Conservation (phyloP, 2,888 invertebrate species). For the Ptychoptera albimana region DNA sequence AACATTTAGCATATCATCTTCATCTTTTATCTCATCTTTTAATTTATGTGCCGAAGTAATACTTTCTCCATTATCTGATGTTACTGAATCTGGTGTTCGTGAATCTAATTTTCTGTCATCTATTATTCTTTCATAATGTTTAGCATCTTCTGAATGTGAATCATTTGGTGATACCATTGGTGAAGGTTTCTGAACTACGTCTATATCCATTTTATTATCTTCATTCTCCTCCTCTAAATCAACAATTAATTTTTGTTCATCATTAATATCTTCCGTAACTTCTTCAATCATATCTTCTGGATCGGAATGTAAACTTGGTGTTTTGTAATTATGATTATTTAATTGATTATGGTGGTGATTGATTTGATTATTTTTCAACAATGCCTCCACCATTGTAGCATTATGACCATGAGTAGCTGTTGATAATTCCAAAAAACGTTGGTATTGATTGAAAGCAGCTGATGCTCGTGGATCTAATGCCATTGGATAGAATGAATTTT, state of each 20-base stretch:
- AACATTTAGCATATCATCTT: constrained; percentile 4
- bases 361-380: constrained; percentile 4
- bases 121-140: constrained; percentile 13
- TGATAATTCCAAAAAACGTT: constrained; percentile 25
- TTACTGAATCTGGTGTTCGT: constrained; percentile 27
- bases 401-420: constrained; percentile 19
- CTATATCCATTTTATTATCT: constrained; percentile 33
- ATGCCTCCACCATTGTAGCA: constrained; percentile 9
- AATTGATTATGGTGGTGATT: background rate
- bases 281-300: constrained; percentile 45
- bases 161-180: constrained; percentile 7
- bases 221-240: constrained; percentile 46
- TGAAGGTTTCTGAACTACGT: background rate
- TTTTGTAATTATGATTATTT: constrained; percentile 8
- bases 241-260: constrained; percentile 46
- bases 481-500: constrained; percentile 28
- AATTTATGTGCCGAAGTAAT: background rate
- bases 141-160: constrained; percentile 17
- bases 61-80: constrained; percentile 36
- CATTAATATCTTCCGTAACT: constrained; percentile 41
- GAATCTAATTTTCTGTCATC: background rate
- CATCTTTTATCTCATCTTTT: background rate
- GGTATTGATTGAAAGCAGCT: constrained; percentile 22
- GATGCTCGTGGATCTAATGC: constrained; percentile 22
- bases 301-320: constrained; percentile 24